Evolutionary conservation across 2,888 invertebrate genomes (phyloP), one percentile per base, ranked within the genome.

Genomic region (Panopea generosa): DNA sequence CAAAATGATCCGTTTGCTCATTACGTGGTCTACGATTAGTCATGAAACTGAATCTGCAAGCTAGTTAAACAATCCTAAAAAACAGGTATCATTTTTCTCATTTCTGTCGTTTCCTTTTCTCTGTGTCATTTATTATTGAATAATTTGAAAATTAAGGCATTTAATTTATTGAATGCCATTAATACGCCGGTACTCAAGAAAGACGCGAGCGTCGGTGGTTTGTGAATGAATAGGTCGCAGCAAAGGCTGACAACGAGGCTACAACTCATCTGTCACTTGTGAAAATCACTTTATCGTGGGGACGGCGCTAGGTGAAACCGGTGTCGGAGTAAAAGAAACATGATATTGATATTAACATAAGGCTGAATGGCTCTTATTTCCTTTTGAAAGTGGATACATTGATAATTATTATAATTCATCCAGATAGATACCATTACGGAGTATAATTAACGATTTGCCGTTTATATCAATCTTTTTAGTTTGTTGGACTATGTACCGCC

Each of bases 131-230:
- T 53, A 60, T 69, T 60, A 75, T 59, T 60, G 60, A 69, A 65
- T 75, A 69, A 75, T 75, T 75, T 75, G 60, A 75, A 75, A 69
- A 69, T 65, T 59, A 57, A 65, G 65, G 57, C 67, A 62, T 68
- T 57, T 57, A 74, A 68, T 74, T 74, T 62, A 68, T 74, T 49
- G 68, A 74, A 68, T 61, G 49, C 57, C 68, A 63, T 59, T 63
- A 56, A 20, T 24, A 66, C 22, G 22, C 14, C 18, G 62, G 20
- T 55, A n/a, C 22, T 43, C 27, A 40, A 33, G 61, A 49, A 40
- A 43, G 27, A 33, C 43, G 60, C 24, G 40, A 49, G 22, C 49
- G 43, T 67, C 55, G 57, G 27, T 18, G 60, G 47, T 38, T 29
- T 55, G 49, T 22, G 53, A 47, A 50, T 60, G 22, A 56, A 29